phyloP scores from a whole-genome alignment of 2,797 vertebrate species.

The Myotis findleyi region DNA sequence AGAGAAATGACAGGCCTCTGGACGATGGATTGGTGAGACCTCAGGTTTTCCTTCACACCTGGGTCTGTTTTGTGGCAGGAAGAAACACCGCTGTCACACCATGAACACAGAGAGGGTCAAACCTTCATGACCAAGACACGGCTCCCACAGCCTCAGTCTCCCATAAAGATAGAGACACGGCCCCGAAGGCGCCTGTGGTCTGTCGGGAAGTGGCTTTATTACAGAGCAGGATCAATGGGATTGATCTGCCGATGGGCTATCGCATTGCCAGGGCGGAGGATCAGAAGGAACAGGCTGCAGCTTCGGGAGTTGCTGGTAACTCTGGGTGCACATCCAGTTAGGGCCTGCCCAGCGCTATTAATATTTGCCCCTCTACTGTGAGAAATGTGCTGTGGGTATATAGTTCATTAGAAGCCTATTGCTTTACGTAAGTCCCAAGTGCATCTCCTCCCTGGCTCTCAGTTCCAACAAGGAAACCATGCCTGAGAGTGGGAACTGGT shows the following conservation, averaged over 20 bases:
- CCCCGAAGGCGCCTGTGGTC: background rate
- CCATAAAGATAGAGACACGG: background rate
- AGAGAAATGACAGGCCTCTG: background rate
- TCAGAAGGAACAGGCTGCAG: slow-evolving; percentile 35
- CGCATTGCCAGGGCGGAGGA: background rate
- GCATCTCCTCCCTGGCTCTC: background rate
- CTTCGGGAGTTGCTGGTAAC: slow-evolving; percentile 51
- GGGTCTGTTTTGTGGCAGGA: slow-evolving; percentile 9
- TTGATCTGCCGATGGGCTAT: slow-evolving; percentile 51
- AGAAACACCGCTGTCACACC: background rate
- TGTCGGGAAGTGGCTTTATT: slow-evolving; percentile 54
- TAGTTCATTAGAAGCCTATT: background rate
- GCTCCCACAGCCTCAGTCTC: background rate
- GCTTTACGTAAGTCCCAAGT: background rate
- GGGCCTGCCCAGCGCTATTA: background rate
- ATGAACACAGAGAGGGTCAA: background rate
- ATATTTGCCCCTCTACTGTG: background rate
- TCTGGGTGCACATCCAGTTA: slow-evolving; percentile 48
- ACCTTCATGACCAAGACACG: background rate
- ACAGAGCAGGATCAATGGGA: slow-evolving; percentile 15
- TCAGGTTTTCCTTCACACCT: background rate
- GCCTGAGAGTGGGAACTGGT: background rate
- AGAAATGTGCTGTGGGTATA: background rate
- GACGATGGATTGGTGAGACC: background rate
- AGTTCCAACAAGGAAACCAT: background rate